A percentile compares a stretch with the other conserved stretches of the same genome.
Evolutionary conservation across 2,888 invertebrate species (phyloP).

Genomic region (Linyphia triangularis): DNA sequence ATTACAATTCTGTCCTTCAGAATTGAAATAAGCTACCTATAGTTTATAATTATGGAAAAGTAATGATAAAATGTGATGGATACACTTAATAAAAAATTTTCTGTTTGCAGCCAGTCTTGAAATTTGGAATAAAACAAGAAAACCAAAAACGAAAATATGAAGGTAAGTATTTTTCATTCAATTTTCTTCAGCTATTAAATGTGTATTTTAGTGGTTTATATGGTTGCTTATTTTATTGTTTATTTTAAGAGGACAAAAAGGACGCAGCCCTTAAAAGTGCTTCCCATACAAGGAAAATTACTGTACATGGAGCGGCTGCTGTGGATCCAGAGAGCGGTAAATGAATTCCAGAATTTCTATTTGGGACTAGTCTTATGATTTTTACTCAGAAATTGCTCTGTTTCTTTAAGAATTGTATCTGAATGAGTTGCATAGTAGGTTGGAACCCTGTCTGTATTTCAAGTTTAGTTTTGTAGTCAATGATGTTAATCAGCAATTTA

Average conservation of each 20-base stretch:
- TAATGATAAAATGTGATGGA: too few species aligned
- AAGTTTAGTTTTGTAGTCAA: too few species aligned
- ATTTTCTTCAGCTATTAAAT: neutral
- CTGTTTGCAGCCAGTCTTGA: conserved; percentile 49
- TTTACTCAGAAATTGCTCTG: too few species aligned
- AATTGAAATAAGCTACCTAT: too few species aligned
- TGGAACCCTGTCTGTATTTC: too few species aligned
- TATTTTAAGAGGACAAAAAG: neutral
- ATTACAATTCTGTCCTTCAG: too few species aligned
- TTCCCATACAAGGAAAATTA: conserved; percentile 84
- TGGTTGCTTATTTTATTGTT: neutral
- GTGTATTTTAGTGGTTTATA: neutral
- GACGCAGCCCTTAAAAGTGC: conserved; percentile 79
- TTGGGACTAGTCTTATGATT: neutral
- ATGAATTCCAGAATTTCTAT: neutral
- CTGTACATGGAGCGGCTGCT: conserved; percentile 88
- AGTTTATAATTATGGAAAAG: too few species aligned
- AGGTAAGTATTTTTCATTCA: conserved; percentile 63
- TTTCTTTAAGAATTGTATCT: too few species aligned
- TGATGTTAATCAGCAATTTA: too few species aligned
- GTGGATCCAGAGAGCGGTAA: conserved; percentile 93
- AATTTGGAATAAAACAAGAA: conserved; percentile 57
- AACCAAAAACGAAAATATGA: neutral
- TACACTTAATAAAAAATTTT: neutral
- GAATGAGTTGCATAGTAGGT: too few species aligned